Base-by-base conservation (phyloP, 1,140 invertebrate species). In the Odontomachus brunneus region DNA sequence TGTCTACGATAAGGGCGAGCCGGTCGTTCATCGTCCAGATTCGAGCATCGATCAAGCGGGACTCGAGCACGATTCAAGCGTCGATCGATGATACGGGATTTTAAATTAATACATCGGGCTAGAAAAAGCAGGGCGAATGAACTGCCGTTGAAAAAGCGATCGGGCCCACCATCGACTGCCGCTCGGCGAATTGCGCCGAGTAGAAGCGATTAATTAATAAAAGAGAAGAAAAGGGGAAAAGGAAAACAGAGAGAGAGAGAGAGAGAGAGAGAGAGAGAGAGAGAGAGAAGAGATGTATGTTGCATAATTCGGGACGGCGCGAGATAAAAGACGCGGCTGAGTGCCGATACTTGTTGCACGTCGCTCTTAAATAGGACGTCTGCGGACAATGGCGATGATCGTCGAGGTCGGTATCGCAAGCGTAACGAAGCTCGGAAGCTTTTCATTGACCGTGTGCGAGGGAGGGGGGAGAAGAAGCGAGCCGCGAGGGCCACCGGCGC, bases 401-500 rank as follows among this genome's bases (percentile, higher is more conserved):
- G 63, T 24, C n/a, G 51, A 69, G 75, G n/a, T 29, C 17, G 51
- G 65, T 80, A 80, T 69, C 38, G 75, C 49, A 26, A 69, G 29
- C 65, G 83, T 82, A 67, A 85, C 82, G 67, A 84, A 71, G 65
- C 72, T 75, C 74, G 66, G 57, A 55, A 75, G 66, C 62, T 74
- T 83, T 88, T 88, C 78, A 88, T 82, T 33, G 53, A n/a, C 48
- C 55, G 60, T 33, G 29, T 5, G 5, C 59, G 33, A 14, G 19
- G 48, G 19, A 51, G 51, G 22, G 66, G 17, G 15, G 14, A 53
- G 24, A 69, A 4, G 22, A 22, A 14, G 29, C 55, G 38, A 44
- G 38, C 9, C 38, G 9, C 38, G 57, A 19, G 29, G n/a, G 44
- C 49, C 80, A n/a, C 44, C 38, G 51, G 22, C 17, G 44, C 17